Conservation (phyloP, 1,140 invertebrate species). For the Oreohelix idahoensis region DNA sequence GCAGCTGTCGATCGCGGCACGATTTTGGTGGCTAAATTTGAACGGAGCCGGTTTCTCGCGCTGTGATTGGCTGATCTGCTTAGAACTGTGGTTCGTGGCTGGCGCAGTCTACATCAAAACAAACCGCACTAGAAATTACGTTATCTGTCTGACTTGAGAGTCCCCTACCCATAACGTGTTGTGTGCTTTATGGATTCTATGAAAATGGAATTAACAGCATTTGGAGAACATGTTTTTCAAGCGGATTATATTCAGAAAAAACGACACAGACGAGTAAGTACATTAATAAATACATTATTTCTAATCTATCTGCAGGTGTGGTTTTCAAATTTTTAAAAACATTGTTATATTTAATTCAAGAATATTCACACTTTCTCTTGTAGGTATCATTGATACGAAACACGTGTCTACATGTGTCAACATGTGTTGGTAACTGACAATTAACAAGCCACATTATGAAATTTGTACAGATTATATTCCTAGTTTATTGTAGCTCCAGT, state of each 20-base stretch:
- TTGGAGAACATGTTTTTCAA: slow-evolving; percentile 52
- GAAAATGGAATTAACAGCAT: slow-evolving; percentile 41
- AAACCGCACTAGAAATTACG: neutral
- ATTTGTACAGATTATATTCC: too few species aligned
- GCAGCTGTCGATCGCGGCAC: neutral
- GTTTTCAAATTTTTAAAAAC: too few species aligned
- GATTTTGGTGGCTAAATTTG: neutral
- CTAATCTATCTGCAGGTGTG: too few species aligned
- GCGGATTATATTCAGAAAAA: slow-evolving; percentile 56
- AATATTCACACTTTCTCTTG: too few species aligned
- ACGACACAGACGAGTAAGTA: slow-evolving; percentile 51
- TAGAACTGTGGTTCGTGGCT: too few species aligned
- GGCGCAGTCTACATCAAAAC: neutral
- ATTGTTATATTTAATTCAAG: too few species aligned
- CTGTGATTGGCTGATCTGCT: neutral
- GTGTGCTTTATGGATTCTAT: slow-evolving; percentile 4
- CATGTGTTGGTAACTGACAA: too few species aligned
- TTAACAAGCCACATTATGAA: too few species aligned
- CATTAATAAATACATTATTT: neutral
- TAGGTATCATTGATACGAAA: too few species aligned
- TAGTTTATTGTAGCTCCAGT: too few species aligned
- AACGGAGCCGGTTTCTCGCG: neutral
- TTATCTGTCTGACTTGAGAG: neutral
- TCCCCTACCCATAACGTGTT: neutral
- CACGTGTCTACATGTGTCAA: too few species aligned